These are phyloP conservation scores for Iguana delicatissima DNA, from an alignment of 2,797 vertebrate species.

Conservation along the genomic window DNA sequence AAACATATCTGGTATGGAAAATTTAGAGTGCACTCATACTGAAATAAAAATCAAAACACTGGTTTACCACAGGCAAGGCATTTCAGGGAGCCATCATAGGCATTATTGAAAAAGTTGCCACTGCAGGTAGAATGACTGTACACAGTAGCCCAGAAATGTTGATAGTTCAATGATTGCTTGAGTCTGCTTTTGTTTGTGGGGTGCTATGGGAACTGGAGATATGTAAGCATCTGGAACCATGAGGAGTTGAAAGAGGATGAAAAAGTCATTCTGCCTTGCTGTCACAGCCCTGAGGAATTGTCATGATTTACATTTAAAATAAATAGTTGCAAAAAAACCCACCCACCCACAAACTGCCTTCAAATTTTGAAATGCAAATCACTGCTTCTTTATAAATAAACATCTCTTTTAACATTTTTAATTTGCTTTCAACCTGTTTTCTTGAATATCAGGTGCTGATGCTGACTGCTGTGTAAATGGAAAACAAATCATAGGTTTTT, in stretches of 20 bases:
- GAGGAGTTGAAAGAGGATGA: conserved; percentile 46
- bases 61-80: background rate
- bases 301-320: conserved; percentile 48
- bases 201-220: background rate
- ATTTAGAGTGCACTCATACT: background rate
- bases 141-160: background rate
- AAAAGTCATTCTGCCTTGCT: conserved; percentile 21
- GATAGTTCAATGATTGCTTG: background rate
- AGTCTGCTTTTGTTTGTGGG: background rate
- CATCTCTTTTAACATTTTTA: conserved; percentile 34
- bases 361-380: conserved; percentile 37
- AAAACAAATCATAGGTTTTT: conserved; percentile 3
- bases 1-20: background rate
- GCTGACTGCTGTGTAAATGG: background rate
- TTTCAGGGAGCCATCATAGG: background rate
- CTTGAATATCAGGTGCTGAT: conserved; percentile 21
- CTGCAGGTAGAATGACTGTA: background rate
- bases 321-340: conserved; percentile 31
- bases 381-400: conserved; percentile 48
- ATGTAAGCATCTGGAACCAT: conserved; percentile 16
- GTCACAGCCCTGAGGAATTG: background rate
- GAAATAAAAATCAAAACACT: background rate
- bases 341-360: conserved; percentile 8
- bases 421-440: conserved; percentile 22
- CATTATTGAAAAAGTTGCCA: background rate